These are phyloP conservation scores for Sapajus apella DNA, from an alignment of 2,113 vertebrate species.

Conservation along the genomic window DNA sequence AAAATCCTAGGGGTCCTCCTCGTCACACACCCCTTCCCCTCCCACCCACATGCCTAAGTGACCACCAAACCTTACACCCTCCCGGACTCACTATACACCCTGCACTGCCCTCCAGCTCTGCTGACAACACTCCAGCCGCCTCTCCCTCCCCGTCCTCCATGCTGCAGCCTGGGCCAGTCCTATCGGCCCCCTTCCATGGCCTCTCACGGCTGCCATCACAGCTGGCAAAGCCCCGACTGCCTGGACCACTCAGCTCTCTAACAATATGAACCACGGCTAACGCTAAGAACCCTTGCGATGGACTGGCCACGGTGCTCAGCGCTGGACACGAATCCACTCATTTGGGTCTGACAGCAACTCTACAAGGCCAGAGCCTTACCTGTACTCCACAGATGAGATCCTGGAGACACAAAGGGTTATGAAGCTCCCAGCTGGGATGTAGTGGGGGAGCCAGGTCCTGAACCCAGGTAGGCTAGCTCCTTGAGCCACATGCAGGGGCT, in stretches of 20 bases:
- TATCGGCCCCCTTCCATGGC: neutral
- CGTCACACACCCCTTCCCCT: too few species aligned
- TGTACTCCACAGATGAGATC: neutral
- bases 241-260: neutral
- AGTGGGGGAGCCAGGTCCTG: fast-evolving
- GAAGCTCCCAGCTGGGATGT: neutral
- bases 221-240: neutral
- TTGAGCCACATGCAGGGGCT: too few species aligned
- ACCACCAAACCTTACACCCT: fast-evolving
- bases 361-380: fast-evolving
- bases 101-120: too few species aligned
- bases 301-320: neutral
- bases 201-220: neutral
- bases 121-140: neutral
- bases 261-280: fast-evolving
- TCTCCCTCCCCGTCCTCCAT: too few species aligned
- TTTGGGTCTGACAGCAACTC: neutral
- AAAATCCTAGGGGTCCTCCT: neutral
- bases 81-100: neutral
- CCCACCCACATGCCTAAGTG: neutral
- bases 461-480: too few species aligned
- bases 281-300: fast-evolving
- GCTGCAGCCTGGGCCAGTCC: neutral
- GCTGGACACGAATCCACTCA: neutral
- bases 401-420: neutral